Percentiles rank a stretch among this genome's conserved stretches.
Evolutionary conservation across 2,797 vertebrate genomes (phyloP).

Genomic region (Lagodon rhomboides): DNA sequence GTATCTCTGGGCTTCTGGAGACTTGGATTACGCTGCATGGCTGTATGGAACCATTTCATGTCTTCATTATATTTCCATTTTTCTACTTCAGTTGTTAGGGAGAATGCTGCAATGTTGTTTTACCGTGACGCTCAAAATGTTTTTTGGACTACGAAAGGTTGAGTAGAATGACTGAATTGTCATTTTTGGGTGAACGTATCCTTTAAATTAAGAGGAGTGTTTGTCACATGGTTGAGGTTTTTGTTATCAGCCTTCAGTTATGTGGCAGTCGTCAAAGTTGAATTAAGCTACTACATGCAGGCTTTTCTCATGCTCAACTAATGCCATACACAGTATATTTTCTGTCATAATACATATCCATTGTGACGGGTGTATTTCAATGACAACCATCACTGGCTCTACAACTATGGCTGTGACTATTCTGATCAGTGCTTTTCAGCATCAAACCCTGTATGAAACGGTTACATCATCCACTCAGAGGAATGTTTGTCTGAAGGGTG

Average conservation of each 20-base stretch:
- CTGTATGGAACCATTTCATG: no score
- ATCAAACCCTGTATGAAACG: not conserved
- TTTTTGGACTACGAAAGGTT: no score
- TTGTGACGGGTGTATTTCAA: not conserved
- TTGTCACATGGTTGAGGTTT: not conserved
- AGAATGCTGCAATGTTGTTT: no score
- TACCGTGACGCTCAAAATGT: no score
- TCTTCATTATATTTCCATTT: no score
- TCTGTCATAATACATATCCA: not conserved
- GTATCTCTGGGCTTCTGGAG: no score
- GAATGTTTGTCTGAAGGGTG: constrained; percentile 29
- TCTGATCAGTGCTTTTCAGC: not conserved
- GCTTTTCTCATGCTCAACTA: not conserved
- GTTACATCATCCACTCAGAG: not conserved
- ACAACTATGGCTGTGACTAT: not conserved
- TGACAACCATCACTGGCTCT: not conserved
- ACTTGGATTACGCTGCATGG: no score
- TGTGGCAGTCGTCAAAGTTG: not conserved
- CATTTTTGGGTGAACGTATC: no score
- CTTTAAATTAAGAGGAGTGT: no score
- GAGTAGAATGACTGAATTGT: no score
- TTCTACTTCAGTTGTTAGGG: no score
- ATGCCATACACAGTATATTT: not conserved
- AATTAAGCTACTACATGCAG: not conserved
- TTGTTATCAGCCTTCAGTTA: not conserved